Evolutionary conservation across 2,113 vertebrate genomes (phyloP).

Genomic region (Galeopterus variegatus): DNA sequence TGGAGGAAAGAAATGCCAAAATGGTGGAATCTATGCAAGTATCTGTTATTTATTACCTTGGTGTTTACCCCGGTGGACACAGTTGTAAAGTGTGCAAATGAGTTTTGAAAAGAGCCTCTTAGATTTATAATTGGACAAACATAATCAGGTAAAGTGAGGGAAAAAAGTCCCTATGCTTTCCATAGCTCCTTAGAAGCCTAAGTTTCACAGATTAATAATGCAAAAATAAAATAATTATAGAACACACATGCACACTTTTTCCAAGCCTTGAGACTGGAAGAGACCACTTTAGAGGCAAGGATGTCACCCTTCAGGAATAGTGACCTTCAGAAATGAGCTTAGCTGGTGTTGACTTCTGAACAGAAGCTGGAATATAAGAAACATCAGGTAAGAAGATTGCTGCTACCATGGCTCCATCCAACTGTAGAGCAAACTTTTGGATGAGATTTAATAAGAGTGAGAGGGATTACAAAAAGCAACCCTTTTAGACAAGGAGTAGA

Average conservation of each 20-base stretch:
- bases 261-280: background rate
- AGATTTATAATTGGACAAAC: background rate
- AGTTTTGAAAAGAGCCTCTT: background rate
- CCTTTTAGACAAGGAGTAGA: background rate
- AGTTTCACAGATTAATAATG: background rate
- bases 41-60: background rate
- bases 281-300: background rate
- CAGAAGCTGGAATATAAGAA: background rate
- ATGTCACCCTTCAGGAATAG: background rate
- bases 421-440: background rate
- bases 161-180: background rate
- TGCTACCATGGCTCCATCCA: background rate
- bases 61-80: background rate
- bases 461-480: background rate
- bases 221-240: background rate
- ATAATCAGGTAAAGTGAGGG: background rate
- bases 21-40: rapidly evolving
- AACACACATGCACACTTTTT: background rate
- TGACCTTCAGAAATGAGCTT: background rate
- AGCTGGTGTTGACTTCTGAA: background rate
- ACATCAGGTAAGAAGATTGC: rapidly evolving
- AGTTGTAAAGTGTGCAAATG: background rate
- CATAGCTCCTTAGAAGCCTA: background rate
- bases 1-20: background rate
- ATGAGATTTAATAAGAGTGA: background rate